A percentile compares a stretch with the other conserved stretches of the same genome.
Evolutionary conservation across 1,140 invertebrate species (phyloP).

Genomic region (Macrosteles quadrilineatus): DNA sequence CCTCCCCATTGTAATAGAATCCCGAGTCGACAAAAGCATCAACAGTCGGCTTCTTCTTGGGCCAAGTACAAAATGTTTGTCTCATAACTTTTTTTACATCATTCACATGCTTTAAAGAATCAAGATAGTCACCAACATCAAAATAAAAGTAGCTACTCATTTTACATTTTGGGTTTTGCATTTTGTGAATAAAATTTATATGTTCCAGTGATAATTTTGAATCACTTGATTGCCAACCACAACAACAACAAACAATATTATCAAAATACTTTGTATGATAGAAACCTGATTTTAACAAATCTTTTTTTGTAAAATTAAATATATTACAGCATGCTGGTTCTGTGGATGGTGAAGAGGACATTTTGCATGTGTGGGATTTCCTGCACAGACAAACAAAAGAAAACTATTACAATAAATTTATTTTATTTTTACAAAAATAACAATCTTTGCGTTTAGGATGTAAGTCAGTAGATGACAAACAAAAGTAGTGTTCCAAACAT

Average conservation of each 20-base stretch:
- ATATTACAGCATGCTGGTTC: background rate
- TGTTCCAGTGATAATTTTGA: background rate
- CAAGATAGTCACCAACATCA: background rate
- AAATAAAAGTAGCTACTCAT: background rate
- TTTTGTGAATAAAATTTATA: background rate
- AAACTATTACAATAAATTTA: background rate
- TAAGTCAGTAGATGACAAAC: background rate
- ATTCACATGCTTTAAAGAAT: background rate
- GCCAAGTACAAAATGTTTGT: background rate
- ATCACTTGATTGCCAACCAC: background rate
- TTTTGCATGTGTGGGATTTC: too few relatives aligned
- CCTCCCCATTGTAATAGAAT: background rate
- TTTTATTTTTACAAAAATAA: background rate
- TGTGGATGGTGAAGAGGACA: background rate
- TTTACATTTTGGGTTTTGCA: background rate
- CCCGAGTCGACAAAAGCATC: background rate
- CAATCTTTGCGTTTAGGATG: background rate
- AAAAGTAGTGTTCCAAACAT: constrained; percentile 5
- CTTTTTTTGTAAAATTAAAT: constrained; percentile 6
- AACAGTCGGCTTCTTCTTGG: background rate
- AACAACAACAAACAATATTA: background rate
- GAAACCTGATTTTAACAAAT: background rate
- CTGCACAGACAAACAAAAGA: background rate
- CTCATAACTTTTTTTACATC: background rate
- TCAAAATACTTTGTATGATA: background rate